phyloP scores from a whole-genome alignment of 1,140 invertebrate genomes.

The Bombus ignitus region DNA sequence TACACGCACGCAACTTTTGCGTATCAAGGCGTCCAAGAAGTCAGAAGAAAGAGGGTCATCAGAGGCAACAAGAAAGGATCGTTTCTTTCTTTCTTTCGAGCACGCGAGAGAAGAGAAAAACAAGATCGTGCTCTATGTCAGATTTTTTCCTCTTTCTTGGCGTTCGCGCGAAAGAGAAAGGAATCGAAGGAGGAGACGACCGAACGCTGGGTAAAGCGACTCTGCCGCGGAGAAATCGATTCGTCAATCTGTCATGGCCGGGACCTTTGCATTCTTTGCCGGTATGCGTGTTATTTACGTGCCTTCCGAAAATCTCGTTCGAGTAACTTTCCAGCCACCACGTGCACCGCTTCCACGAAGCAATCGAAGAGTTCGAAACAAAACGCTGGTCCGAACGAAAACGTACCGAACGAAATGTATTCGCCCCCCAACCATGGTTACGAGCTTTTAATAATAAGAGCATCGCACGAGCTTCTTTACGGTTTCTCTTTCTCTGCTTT shows the following conservation, averaged over 20 bases:
- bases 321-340: not conserved
- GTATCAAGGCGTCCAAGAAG: slow-evolving; percentile 11
- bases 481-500: not conserved
- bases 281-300: slow-evolving; percentile 45
- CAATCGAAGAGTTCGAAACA: not conserved
- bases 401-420: not conserved
- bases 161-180: not conserved
- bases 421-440: not conserved
- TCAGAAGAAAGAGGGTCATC: not conserved
- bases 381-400: not conserved
- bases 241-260: slow-evolving; percentile 62
- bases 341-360: not conserved
- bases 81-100: slow-evolving; percentile 1
- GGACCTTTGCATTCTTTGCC: slow-evolving; percentile 52
- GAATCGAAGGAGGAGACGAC: not conserved
- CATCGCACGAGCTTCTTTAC: not conserved
- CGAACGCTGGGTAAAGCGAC: slow-evolving; percentile 21
- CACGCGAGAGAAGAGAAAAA: slow-evolving; percentile 9
- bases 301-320: slow-evolving; percentile 43
- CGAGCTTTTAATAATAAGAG: slow-evolving; percentile 16
- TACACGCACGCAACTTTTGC: slow-evolving; percentile 11
- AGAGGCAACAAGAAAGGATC: not conserved
- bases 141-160: not conserved
- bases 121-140: not conserved
- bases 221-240: slow-evolving; percentile 62